phyloP scores from a whole-genome alignment of 2,888 invertebrate genomes.

The Phengaris alcon region DNA sequence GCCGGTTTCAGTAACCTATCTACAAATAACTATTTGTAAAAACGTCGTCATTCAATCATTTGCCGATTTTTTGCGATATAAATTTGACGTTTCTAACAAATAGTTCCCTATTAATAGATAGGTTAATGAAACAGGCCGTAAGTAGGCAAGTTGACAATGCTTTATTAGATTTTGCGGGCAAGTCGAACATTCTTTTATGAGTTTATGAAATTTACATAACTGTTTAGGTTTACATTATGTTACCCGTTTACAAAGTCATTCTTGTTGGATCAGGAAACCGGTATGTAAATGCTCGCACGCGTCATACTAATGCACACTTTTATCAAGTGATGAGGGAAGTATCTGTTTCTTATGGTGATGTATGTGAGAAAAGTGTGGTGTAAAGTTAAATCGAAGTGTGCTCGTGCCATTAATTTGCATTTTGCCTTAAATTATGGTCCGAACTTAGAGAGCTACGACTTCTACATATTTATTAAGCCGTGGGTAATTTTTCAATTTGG shows the following conservation, averaged over 20 bases:
- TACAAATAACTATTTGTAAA: too few species aligned
- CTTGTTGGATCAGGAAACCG: conserved; percentile 17
- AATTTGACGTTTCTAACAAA: too few species aligned
- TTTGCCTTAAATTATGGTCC: neutral
- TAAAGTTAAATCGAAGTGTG: conserved; percentile 42
- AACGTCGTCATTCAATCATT: too few species aligned
- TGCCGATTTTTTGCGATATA: too few species aligned
- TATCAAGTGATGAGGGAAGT: conserved; percentile 59
- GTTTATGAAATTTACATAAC: neutral
- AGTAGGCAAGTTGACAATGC: neutral
- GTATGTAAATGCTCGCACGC: conserved; percentile 52
- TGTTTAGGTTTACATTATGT: neutral
- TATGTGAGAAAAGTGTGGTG: conserved; percentile 61
- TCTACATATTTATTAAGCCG: neutral
- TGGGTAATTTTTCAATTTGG: conserved; percentile 27
- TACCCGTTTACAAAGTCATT: conserved; percentile 12
- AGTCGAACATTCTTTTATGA: neutral
- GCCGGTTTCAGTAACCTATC: too few species aligned
- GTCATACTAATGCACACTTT: conserved; percentile 68
- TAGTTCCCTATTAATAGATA: too few species aligned
- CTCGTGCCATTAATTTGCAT: conserved; percentile 36
- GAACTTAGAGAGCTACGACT: too few species aligned
- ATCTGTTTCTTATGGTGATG: conserved; percentile 67
- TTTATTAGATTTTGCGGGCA: neutral
- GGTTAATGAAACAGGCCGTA: too few species aligned